phyloP scores from a whole-genome alignment of 2,888 invertebrate species.

The Epinotia nisella region DNA sequence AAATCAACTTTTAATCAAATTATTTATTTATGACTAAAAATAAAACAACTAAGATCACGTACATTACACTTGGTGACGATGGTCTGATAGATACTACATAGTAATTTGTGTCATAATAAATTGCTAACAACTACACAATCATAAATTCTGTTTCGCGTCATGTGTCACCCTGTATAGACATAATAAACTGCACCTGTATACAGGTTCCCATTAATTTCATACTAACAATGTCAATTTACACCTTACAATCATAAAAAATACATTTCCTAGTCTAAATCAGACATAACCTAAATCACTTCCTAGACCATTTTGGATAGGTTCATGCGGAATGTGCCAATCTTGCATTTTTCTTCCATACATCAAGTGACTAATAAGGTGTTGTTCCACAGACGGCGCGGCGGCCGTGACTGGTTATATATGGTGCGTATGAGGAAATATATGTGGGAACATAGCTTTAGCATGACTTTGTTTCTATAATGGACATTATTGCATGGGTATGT shows the following conservation, averaged over 20 bases:
- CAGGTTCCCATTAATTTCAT: neutral
- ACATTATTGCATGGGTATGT: neutral
- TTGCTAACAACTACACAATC: too few relatives aligned
- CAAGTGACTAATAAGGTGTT: slow-evolving; percentile 53
- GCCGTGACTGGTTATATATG: slow-evolving; percentile 52
- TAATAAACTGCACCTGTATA: neutral
- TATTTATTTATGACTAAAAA: too few relatives aligned
- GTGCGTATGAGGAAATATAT: slow-evolving; percentile 44
- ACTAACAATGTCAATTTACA: neutral
- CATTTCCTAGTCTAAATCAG: neutral
- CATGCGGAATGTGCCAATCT: slow-evolving; percentile 39
- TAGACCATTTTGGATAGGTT: slow-evolving; percentile 33
- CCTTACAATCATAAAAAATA: neutral
- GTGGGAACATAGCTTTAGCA: slow-evolving; percentile 38
- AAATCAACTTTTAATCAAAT: too few relatives aligned
- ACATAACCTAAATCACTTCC: slow-evolving; percentile 26
- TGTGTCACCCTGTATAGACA: neutral
- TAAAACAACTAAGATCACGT: too few relatives aligned
- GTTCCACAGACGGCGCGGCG: slow-evolving; percentile 64
- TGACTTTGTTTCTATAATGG: slow-evolving; percentile 11
- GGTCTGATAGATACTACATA: too few relatives aligned
- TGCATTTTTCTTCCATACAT: slow-evolving; percentile 48
- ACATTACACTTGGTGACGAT: too few relatives aligned
- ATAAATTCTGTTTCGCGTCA: neutral
- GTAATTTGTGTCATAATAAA: too few relatives aligned